Evolutionary conservation across 2,113 vertebrate species (phyloP).

Genomic region (Cyprinodon tularosa): DNA sequence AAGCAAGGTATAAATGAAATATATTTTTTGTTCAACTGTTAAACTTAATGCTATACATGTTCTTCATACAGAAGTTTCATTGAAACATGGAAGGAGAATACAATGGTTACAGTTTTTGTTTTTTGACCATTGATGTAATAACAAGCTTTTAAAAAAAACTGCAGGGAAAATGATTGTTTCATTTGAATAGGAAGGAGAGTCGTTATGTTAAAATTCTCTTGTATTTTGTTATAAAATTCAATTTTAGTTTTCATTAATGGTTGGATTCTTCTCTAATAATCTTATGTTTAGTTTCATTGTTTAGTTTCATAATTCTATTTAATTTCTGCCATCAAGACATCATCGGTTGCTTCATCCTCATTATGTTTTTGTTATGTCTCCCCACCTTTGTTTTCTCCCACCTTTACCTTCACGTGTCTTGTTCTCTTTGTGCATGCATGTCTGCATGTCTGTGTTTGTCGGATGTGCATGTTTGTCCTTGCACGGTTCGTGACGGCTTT

Average conservation of each 20-base stretch:
- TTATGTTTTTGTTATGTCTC: conserved; percentile 46
- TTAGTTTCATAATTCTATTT: conserved; percentile 3
- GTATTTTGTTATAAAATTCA: background rate
- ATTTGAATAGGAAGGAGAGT: background rate
- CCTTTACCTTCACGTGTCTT: conserved; percentile 48
- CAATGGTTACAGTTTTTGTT: no score
- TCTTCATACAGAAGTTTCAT: background rate
- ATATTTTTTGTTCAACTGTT: background rate
- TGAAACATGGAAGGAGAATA: background rate
- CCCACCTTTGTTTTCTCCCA: conserved; percentile 42
- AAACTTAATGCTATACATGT: background rate
- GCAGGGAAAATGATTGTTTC: background rate
- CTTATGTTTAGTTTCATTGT: background rate
- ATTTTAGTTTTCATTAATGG: background rate
- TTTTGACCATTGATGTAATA: background rate
- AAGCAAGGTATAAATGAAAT: conserved; percentile 71
- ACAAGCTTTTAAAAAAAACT: background rate
- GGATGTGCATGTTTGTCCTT: conserved; percentile 26
- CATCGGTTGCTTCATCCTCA: conserved; percentile 28
- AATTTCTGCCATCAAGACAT: conserved; percentile 18
- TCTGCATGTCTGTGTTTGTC: conserved; percentile 26
- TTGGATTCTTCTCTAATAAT: background rate
- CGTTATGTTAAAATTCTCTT: no score
- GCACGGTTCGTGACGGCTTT: conserved; percentile 51
- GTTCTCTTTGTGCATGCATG: conserved; percentile 48